These are phyloP conservation scores for Papilio xuthus DNA, from an alignment of 1,140 invertebrate genomes.

Conservation along the genomic window DNA sequence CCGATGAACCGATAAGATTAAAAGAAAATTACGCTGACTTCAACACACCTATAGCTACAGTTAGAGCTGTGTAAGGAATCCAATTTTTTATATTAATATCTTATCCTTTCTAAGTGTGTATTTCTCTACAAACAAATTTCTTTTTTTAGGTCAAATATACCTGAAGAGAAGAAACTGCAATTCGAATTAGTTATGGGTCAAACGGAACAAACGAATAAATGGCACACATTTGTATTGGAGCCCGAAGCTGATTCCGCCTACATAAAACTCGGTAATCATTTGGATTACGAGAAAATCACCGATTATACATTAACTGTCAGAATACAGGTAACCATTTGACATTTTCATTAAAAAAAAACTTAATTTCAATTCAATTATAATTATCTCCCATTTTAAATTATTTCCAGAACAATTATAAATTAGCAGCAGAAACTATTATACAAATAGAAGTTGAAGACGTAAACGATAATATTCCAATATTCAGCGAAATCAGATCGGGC, in stretches of 20 bases:
- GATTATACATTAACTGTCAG: constrained; percentile 92
- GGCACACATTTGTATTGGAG: constrained; percentile 88
- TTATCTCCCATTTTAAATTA: constrained; percentile 1
- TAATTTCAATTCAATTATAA: not conserved
- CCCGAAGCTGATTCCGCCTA: constrained; percentile 86
- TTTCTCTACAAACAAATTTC: constrained; percentile 22
- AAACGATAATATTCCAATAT: constrained; percentile 94
- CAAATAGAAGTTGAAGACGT: constrained; percentile 91
- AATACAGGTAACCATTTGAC: constrained; percentile 80
- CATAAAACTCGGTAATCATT: constrained; percentile 86
- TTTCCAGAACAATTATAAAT: constrained; percentile 88
- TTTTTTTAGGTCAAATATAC: constrained; percentile 87
- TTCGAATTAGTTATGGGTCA: constrained; percentile 91
- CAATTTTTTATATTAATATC: constrained; percentile 27
- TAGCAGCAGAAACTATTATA: constrained; percentile 89
- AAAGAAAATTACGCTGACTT: constrained; percentile 89
- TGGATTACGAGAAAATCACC: constrained; percentile 92
- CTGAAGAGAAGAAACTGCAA: constrained; percentile 86
- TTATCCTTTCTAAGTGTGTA: not conserved
- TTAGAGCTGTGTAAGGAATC: constrained; percentile 86
- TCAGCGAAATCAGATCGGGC: constrained; percentile 88
- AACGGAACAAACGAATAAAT: constrained; percentile 92
- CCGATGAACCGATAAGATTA: constrained; percentile 84
- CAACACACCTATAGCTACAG: constrained; percentile 84
- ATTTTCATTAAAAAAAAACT: not conserved